phyloP scores from a whole-genome alignment of 2,888 invertebrate genomes.

The Cylloceria caligata region DNA sequence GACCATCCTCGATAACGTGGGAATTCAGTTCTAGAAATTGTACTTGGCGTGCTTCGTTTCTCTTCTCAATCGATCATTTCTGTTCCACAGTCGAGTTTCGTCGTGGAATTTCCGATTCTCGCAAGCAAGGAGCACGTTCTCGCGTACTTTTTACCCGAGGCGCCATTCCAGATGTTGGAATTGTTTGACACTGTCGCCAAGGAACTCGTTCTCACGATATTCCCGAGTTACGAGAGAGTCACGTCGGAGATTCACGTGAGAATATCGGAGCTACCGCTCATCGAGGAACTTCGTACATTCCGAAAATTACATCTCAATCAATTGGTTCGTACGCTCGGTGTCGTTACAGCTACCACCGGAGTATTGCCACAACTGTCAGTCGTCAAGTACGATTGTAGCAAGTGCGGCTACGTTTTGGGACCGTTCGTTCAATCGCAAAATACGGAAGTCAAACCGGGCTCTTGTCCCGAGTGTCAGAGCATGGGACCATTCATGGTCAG shows the following conservation, averaged over 20 bases:
- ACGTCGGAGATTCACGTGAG: conserved; percentile 97
- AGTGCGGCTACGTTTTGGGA: conserved; percentile 97
- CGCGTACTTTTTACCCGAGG: conserved; percentile 98
- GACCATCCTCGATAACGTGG: no score
- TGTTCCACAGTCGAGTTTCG: conserved; percentile 89
- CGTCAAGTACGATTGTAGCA: conserved; percentile 98
- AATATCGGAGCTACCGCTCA: conserved; percentile 96
- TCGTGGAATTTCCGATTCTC: conserved; percentile 96
- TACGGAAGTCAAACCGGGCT: conserved; percentile 97
- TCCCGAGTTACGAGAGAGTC: conserved; percentile 98
- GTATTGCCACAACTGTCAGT: conserved; percentile 98
- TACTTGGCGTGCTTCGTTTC: conserved; percentile 37
- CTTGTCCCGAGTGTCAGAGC: conserved; percentile 99
- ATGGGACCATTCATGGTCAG: conserved; percentile 95
- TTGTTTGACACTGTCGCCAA: conserved; percentile 98
- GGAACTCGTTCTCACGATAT: conserved; percentile 96
- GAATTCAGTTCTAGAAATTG: no score
- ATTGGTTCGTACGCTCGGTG: conserved; percentile 96
- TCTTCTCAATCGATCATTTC: conserved; percentile 33
- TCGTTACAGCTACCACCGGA: conserved; percentile 97
- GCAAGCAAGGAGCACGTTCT: conserved; percentile 96
- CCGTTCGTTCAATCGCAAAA: conserved; percentile 98
- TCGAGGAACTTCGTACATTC: conserved; percentile 97
- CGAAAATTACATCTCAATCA: conserved; percentile 96
- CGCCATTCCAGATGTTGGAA: conserved; percentile 98